Evolutionary conservation across 2,113 vertebrate genomes (phyloP), one percentile per base, ranked within the genome.

Genomic region (Laticauda colubrina): DNA sequence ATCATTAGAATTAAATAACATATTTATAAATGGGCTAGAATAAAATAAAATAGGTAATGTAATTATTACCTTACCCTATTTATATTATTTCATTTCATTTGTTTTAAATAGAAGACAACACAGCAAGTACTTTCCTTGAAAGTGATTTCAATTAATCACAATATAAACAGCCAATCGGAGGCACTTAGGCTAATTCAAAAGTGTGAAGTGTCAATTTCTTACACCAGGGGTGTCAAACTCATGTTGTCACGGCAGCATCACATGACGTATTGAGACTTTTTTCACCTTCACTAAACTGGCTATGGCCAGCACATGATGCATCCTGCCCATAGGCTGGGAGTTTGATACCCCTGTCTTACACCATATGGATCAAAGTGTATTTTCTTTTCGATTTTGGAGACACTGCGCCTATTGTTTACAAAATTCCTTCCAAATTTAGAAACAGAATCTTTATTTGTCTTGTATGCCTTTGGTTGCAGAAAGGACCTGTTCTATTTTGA

Each of bases 341-440:
- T 53, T 53, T 53, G 51, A 53, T 11, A 53, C 10, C 2, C 51
- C 51, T 53, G 51, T 96, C 95, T 93, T 91, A 85, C 91, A 87
- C 91, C 64, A 39, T 29, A 55, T 88, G 20, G 86, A 92, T 88
- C 93, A 86, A 92, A 95, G n/a, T n/a, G n/a, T 95, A 64, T 88
- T 88, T 88, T 87, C 91, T 86, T 81, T 89, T 59, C 93, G 45
- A 85, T 91, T 88, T 86, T 94, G 87, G 54, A 95, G 87, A 94
- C 87, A 93, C 92, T 92, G 75, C 23, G 90, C 53, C 48, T 90
- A 95, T 85, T 94, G 94, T 94, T 94, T 95, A 96, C 92, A 91
- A 95, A 61, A 96, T 95, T 96, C 93, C 90, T 94, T 97, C 96
- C 96, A 95, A 94, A 96, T 96, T 95, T 96, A 96, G 94, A 94